Base-by-base conservation (phyloP, 2,888 invertebrate genomes). In the Meta bourneti region DNA sequence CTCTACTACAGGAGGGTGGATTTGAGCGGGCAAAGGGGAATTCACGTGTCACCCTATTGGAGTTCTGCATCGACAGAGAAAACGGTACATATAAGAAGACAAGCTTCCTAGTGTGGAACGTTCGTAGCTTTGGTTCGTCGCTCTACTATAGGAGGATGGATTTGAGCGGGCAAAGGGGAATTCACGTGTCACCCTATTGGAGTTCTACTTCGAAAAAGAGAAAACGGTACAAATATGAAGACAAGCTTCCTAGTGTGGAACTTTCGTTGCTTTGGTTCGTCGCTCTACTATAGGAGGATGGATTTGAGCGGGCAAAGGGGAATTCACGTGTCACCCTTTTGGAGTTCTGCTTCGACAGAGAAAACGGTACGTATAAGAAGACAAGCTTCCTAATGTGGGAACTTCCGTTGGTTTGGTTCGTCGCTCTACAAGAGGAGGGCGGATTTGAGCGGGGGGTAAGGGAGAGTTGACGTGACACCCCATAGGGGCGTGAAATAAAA, bases 401-500 rank as follows among this genome's bases (percentile, higher is more conserved):
- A 49, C 49, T 6, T n/a, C 7, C 51, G 48, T 6, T 51, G 34
- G 34, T 34, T 34, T 34, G 61, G 61, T 7, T 5, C 61, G 9
- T 5, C 7, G 11, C 7, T 54, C 19, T 11, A 7, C 52, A 11
- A 16, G 20, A 6, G 13, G 13, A 71, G 9, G 48, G 9, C 2
- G 20, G 79, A 8, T 69, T 61, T 5, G 48, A 20, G 72, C 19
- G 9, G n/a, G 51, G 11, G 82, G 5, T n/a, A n/a, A 34, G 34
- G 16, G 16, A 6, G 9, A 16, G 7, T 19, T 20, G 78, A n/a
- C 6, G 9, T 52, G 48, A 19, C 20, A 9, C 20, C 20, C 11
- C n/a, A 54, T 20, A 49, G 72, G 81, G 34, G 69, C 6, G 69
- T 48, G 78, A 48, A n/a, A 19, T 48, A 75, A 54, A 78, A 75